These are phyloP conservation scores for Ceuthmochares aereus DNA, from an alignment of 2,113 vertebrate species.

Conservation along the genomic window DNA sequence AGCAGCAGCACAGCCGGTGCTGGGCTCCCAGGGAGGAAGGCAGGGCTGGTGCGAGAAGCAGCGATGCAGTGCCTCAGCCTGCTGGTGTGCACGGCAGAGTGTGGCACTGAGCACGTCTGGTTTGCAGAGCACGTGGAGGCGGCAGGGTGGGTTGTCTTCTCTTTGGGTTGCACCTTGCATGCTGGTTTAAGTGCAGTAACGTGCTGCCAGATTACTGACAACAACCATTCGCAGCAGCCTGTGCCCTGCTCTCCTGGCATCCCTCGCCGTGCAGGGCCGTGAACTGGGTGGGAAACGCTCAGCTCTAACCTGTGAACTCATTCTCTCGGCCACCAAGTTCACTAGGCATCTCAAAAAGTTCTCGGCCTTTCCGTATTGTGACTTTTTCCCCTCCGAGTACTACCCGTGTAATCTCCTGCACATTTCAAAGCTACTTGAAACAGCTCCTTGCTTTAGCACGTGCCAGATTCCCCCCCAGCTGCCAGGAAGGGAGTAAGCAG, in stretches of 20 bases:
- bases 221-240: background rate
- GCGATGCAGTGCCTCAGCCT: background rate
- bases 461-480: constrained; percentile 67
- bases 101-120: background rate
- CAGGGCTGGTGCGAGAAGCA: background rate
- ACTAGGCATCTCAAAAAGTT: background rate
- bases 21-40: background rate
- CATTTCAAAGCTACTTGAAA: constrained; percentile 53
- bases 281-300: background rate
- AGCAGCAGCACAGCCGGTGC: background rate
- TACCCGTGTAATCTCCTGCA: constrained; percentile 31
- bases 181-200: background rate
- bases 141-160: background rate
- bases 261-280: background rate
- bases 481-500: constrained; percentile 68
- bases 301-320: background rate
- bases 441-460: constrained; percentile 62
- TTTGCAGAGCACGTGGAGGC: background rate
- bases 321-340: background rate
- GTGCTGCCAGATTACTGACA: background rate
- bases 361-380: constrained; percentile 6
- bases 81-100: background rate
- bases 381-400: constrained; percentile 52
- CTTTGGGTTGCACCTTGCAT: background rate
- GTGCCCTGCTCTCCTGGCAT: background rate